Evolutionary conservation across 1,140 invertebrate species (phyloP).

Genomic region (Lordiphosa stackelbergi): DNA sequence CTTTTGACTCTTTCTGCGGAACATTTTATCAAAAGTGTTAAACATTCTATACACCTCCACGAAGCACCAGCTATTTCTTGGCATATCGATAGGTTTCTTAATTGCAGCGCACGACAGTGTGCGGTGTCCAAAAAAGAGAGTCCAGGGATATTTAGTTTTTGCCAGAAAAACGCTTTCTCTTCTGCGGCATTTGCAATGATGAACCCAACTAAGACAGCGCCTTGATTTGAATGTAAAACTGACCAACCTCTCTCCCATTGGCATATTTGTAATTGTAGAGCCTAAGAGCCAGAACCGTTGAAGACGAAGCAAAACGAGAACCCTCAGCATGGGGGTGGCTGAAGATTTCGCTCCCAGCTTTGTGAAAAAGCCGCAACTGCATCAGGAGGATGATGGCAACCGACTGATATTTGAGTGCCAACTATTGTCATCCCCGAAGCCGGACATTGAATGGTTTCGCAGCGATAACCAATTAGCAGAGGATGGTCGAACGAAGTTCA

Average conservation of each 20-base stretch:
- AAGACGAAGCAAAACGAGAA: slow-evolving; percentile 46
- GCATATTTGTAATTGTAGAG: slow-evolving; percentile 24
- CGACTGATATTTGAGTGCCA: slow-evolving; percentile 97
- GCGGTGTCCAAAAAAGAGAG: too few species aligned
- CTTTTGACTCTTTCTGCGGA: too few species aligned
- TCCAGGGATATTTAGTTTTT: too few species aligned
- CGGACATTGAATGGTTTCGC: slow-evolving; percentile 94
- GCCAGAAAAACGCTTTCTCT: too few species aligned
- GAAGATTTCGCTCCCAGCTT: slow-evolving; percentile 98
- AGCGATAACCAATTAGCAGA: slow-evolving; percentile 89
- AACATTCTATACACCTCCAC: too few species aligned
- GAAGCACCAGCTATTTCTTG: too few species aligned
- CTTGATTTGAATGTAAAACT: background rate
- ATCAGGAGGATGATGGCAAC: slow-evolving; percentile 97
- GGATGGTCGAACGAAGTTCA: slow-evolving; percentile 90
- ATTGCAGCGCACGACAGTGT: too few species aligned
- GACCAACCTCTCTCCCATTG: background rate
- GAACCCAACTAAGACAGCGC: too few species aligned
- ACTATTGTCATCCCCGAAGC: slow-evolving; percentile 90
- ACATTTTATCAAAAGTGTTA: too few species aligned
- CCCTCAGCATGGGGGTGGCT: slow-evolving; percentile 76
- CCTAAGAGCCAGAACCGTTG: slow-evolving; percentile 43
- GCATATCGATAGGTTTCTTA: too few species aligned
- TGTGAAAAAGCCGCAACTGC: slow-evolving; percentile 95
- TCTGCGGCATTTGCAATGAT: too few species aligned